A percentile compares a stretch with the other conserved stretches of the same genome.
phyloP scores from a whole-genome alignment of 2,888 invertebrate genomes.

The Diarsia mendica region DNA sequence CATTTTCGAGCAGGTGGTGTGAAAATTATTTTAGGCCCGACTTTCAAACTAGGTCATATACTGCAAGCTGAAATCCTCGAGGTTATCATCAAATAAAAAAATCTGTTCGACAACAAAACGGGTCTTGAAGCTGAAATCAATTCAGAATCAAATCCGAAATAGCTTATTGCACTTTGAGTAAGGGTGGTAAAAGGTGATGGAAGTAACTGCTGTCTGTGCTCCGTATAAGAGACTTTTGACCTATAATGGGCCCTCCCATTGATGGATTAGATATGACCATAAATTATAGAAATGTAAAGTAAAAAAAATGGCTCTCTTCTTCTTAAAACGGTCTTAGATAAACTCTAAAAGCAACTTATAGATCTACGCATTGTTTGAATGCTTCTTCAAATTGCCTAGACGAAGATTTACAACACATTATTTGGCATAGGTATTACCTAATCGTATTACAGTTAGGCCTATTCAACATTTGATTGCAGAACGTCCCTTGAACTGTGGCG shows the following conservation, averaged over 20 bases:
- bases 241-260: too few species aligned
- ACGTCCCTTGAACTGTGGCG: conserved; percentile 37
- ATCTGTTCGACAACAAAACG: background rate
- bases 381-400: background rate
- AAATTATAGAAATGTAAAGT: background rate
- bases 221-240: background rate
- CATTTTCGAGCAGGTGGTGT: too few species aligned
- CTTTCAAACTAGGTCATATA: background rate
- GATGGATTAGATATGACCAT: background rate
- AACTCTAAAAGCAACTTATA: background rate
- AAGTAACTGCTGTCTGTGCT: background rate
- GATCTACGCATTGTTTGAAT: background rate
- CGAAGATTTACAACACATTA: conserved; percentile 9
- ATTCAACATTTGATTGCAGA: conserved; percentile 35
- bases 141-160: background rate
- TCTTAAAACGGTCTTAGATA: background rate
- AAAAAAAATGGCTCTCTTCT: background rate
- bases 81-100: background rate
- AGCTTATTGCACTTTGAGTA: background rate
- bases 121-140: background rate
- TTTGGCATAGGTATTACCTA: conserved; percentile 30
- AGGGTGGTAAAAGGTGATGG: background rate
- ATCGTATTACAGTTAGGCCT: conserved; percentile 35
- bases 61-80: background rate
- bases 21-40: background rate